phyloP scores from a whole-genome alignment of 2,113 vertebrate species.

The Ciconia stormi region DNA sequence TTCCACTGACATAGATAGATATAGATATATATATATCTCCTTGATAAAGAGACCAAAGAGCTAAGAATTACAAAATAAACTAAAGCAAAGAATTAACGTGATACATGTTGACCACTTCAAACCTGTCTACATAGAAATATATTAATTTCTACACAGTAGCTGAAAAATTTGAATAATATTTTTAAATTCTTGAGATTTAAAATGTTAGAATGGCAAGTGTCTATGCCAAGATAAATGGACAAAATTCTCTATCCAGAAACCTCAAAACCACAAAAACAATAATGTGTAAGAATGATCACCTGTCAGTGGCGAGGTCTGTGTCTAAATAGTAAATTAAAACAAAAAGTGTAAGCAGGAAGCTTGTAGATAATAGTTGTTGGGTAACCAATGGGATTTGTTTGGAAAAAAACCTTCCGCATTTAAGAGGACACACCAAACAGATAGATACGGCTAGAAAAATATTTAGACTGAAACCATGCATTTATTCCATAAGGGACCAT shows the following conservation, averaged over 20 bases:
- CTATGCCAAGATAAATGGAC: neutral
- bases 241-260: neutral
- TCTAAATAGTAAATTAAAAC: slow-evolving; percentile 12
- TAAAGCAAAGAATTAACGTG: neutral
- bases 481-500: slow-evolving; percentile 4
- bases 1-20: neutral
- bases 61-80: slow-evolving; percentile 7
- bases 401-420: neutral
- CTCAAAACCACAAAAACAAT: neutral
- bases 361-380: neutral
- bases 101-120: neutral
- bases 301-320: neutral
- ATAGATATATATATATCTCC: neutral
- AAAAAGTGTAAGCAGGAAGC: slow-evolving; percentile 11
- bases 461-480: slow-evolving; percentile 27
- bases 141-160: neutral
- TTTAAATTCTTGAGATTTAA: neutral
- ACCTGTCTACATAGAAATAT: neutral
- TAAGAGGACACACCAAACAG: neutral
- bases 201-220: neutral
- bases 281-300: neutral
- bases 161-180: neutral
- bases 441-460: neutral
- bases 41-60: neutral
- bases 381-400: slow-evolving; percentile 16